Base-by-base conservation (phyloP, 1,140 invertebrate genomes). In the Ctenoplectra terminalis region DNA sequence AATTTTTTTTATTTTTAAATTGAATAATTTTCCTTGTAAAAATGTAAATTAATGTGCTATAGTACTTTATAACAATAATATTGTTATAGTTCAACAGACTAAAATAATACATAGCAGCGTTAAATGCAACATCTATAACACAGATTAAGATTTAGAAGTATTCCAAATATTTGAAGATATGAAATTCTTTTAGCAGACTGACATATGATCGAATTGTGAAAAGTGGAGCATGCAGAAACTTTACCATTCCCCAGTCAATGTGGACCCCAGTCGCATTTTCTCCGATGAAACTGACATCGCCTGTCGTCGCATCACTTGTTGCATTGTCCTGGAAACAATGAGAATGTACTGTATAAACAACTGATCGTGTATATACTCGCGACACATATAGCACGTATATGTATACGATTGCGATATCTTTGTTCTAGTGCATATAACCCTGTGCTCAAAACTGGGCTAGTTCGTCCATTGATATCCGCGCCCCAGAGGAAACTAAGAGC, bases 241-340 rank as follows among this genome's bases (percentile, higher is more conserved):
- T 91, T 90, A 93, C 92, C 93, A 92, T 89, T 84, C 87, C 90
- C 92, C 92, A 93, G 72, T 93, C 87, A 48, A 90, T 71, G 63
- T 84, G 67, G 34, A 54, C 64, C 69, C 40, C 40, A 31, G 79
- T 81, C 31, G 82, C 70, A 78, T 90, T 90, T 73, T 83, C 83
- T 48, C 82, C 73, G 75, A 89, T 87, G 60, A 86, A 75, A 78
- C 82, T 76, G 40, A 60, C 71, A 46, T 69, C 82, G 76, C 85
- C 83, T 56, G 73, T 82, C 81, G 69, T 81, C 78, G 84, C 70
- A 89, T 92, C 84, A 71, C 81, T 86, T 86, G 89, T 89, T 80
- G 83, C 89, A 90, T 93, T 92, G 71, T 89, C 81, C 92, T 93
- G 87, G 56, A 91, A 91, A 86, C 75, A 88, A 87, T 80, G 67